Evolutionary conservation across 2,888 invertebrate species (phyloP).

Genomic region (Lycaena phlaeas): DNA sequence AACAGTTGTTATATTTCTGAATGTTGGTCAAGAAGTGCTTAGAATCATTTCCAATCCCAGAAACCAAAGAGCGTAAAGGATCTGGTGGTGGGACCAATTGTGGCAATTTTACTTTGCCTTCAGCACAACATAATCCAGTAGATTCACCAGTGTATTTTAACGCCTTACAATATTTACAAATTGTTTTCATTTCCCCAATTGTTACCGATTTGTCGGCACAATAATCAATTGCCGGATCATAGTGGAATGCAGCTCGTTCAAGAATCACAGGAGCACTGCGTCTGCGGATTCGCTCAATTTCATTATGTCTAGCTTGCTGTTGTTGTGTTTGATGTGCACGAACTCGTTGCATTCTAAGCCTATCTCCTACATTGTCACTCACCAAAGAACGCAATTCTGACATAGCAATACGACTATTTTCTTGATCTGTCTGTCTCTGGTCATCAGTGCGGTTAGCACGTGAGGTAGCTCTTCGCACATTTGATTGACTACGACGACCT

Average conservation of each 20-base stretch:
- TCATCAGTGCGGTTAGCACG: too few relatives aligned
- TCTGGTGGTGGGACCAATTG: conserved; percentile 24
- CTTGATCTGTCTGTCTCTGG: too few relatives aligned
- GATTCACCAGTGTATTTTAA: too few relatives aligned
- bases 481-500: too few relatives aligned
- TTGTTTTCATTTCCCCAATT: too few relatives aligned
- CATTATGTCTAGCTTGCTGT: conserved; percentile 23
- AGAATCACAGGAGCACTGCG: conserved; percentile 23
- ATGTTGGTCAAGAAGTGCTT: conserved; percentile 26
- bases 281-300: conserved; percentile 24
- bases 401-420: conserved; percentile 21
- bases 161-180: too few relatives aligned
- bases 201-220: too few relatives aligned
- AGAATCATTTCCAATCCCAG: too few relatives aligned
- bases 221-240: too few relatives aligned
- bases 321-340: conserved; percentile 25
- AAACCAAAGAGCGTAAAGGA: conserved; percentile 25
- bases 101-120: conserved; percentile 24
- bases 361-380: too few relatives aligned
- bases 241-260: too few relatives aligned
- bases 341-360: conserved; percentile 21
- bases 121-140: conserved; percentile 25
- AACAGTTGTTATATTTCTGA: conserved; percentile 28
- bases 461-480: too few relatives aligned
- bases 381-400: conserved; percentile 20